Percentiles rank a stretch among this genome's conserved stretches.
Conservation (phyloP, 2,113 vertebrate genomes). For the Himantopus leucocephalus region DNA sequence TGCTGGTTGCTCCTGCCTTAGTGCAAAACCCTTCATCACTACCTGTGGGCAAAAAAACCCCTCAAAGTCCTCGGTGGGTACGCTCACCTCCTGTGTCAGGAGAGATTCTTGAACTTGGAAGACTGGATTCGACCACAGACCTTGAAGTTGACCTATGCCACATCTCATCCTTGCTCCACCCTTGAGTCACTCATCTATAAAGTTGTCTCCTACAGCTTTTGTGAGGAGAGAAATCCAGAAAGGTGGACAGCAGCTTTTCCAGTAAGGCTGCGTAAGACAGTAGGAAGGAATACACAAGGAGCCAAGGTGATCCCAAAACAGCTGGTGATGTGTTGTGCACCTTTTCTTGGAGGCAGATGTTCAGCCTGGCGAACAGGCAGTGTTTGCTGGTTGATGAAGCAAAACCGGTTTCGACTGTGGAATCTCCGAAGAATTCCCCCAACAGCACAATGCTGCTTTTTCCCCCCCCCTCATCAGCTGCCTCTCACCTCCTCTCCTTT, state of each 20-base stretch:
- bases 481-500: background rate
- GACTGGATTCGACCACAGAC: background rate
- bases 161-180: background rate
- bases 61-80: background rate
- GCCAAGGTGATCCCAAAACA: background rate
- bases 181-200: background rate
- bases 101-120: background rate
- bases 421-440: background rate
- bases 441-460: accelerated
- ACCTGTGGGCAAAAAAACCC: background rate
- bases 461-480: background rate
- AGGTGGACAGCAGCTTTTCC: background rate
- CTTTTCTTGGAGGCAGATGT: background rate
- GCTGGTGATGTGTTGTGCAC: background rate
- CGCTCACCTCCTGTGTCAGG: background rate
- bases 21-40: background rate
- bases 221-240: background rate
- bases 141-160: background rate
- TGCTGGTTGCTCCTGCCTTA: background rate
- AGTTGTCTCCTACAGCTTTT: background rate
- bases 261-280: background rate
- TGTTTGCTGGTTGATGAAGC: background rate
- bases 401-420: background rate
- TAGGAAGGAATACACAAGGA: background rate
- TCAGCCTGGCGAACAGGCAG: background rate